Evolutionary conservation across 2,888 invertebrate species (phyloP).

Genomic region (Scaptodrosophila latifasciaeformis): DNA sequence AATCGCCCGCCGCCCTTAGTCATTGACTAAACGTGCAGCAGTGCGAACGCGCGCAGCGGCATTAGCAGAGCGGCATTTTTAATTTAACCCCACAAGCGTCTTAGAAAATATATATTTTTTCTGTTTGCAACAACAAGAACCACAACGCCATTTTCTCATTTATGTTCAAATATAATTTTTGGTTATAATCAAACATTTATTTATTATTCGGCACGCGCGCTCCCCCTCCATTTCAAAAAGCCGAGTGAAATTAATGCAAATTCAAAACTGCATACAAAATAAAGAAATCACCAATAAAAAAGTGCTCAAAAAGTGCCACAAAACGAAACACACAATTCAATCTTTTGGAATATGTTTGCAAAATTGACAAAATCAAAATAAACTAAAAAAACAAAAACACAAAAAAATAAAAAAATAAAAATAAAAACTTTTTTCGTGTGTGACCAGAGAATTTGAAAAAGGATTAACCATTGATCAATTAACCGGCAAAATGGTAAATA

Average conservation of each 20-base stretch:
- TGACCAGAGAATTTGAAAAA: too few relatives aligned
- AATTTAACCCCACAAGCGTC: not conserved
- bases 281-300: not conserved
- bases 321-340: constrained; percentile 26
- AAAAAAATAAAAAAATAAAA: constrained; percentile 25
- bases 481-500: constrained; percentile 64
- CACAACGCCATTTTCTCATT: too few relatives aligned
- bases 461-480: too few relatives aligned
- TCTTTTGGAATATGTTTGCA: not conserved
- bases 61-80: constrained; percentile 39
- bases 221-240: too few relatives aligned
- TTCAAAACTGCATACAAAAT: constrained; percentile 22
- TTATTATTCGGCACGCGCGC: constrained; percentile 52
- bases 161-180: too few relatives aligned
- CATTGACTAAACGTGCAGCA: constrained; percentile 73
- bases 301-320: constrained; percentile 12
- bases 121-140: not conserved
- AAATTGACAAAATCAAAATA: not conserved
- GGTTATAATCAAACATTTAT: constrained; percentile 16
- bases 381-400: constrained; percentile 9
- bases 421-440: constrained; percentile 15
- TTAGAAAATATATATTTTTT: too few relatives aligned
- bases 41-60: constrained; percentile 64
- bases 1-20: constrained; percentile 74
- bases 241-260: too few relatives aligned